Evolutionary conservation across 2,113 vertebrate genomes (phyloP).

Genomic region (Geococcyx californianus): DNA sequence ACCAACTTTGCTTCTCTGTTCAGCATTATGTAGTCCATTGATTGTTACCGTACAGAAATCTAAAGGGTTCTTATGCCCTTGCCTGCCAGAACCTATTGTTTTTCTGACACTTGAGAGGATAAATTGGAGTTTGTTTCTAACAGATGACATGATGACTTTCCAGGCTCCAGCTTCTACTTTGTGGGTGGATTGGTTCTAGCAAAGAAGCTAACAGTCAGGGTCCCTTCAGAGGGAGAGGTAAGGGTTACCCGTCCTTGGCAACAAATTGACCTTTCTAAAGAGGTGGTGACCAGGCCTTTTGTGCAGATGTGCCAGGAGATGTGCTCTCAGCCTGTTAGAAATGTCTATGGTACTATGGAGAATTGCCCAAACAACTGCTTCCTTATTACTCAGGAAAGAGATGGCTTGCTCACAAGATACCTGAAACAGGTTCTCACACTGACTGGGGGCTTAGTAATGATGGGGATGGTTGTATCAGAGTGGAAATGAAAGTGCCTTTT

Average conservation of each 20-base stretch:
- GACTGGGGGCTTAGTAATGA: not conserved
- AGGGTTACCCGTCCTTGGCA: not conserved
- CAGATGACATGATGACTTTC: not conserved
- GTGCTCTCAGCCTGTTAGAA: not conserved
- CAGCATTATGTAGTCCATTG: not conserved
- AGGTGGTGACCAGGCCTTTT: not conserved
- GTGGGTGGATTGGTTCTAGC: not conserved
- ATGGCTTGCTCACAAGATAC: not conserved
- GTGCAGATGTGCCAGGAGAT: not conserved
- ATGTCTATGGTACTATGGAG: not conserved
- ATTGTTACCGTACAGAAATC: not conserved
- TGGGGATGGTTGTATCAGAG: not conserved
- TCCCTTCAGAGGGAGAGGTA: not conserved
- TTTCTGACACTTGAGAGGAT: not conserved
- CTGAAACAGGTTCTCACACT: not conserved
- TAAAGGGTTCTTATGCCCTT: not conserved
- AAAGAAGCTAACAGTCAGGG: not conserved
- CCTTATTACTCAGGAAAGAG: not conserved
- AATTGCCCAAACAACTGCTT: not conserved
- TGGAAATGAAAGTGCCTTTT: not conserved
- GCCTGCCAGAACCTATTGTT: not conserved
- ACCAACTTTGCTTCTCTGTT: not conserved
- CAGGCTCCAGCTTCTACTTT: not conserved
- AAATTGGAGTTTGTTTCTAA: not conserved
- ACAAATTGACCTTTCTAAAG: not conserved